Percentiles rank a stretch among this genome's conserved stretches.
These are phyloP conservation scores for Deilephila porcellus DNA, from an alignment of 2,888 invertebrate species.

Conservation along the genomic window DNA sequence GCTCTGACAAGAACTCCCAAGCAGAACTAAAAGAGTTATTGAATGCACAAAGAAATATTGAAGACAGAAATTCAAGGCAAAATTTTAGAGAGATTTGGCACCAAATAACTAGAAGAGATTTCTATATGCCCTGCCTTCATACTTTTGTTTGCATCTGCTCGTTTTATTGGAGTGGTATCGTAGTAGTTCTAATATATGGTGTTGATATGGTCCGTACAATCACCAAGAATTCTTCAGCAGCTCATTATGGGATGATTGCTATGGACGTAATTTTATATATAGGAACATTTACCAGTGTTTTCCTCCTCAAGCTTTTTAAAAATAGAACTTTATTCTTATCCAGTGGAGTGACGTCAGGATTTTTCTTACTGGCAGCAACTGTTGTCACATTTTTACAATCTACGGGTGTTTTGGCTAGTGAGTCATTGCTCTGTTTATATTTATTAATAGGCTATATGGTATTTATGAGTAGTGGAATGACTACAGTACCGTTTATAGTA, in stretches of 20 bases:
- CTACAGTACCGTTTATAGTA: constrained; percentile 33
- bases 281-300: constrained; percentile 28
- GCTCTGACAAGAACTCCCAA: constrained; percentile 33
- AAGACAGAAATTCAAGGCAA: background rate
- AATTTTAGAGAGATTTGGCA: background rate
- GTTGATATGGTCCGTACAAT: constrained; percentile 33
- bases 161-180: constrained; percentile 38
- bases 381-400: constrained; percentile 35
- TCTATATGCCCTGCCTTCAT: constrained; percentile 36
- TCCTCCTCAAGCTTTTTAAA: constrained; percentile 33
- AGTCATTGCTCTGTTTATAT: constrained; percentile 36
- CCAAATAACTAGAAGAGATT: constrained; percentile 32
- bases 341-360: constrained; percentile 29
- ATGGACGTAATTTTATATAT: constrained; percentile 33
- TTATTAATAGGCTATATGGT: constrained; percentile 36
- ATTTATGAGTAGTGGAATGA: constrained; percentile 34
- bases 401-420: constrained; percentile 28
- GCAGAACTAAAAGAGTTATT: constrained; percentile 34
- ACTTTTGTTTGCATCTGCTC: constrained; percentile 34
- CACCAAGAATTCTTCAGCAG: constrained; percentile 31
- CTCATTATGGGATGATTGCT: constrained; percentile 34
- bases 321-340: constrained; percentile 36
- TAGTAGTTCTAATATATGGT: constrained; percentile 39
- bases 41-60: background rate
- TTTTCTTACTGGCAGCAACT: constrained; percentile 31